These are phyloP conservation scores for Coryphaenoides rupestris DNA, from an alignment of 2,113 vertebrate species.

Conservation along the genomic window DNA sequence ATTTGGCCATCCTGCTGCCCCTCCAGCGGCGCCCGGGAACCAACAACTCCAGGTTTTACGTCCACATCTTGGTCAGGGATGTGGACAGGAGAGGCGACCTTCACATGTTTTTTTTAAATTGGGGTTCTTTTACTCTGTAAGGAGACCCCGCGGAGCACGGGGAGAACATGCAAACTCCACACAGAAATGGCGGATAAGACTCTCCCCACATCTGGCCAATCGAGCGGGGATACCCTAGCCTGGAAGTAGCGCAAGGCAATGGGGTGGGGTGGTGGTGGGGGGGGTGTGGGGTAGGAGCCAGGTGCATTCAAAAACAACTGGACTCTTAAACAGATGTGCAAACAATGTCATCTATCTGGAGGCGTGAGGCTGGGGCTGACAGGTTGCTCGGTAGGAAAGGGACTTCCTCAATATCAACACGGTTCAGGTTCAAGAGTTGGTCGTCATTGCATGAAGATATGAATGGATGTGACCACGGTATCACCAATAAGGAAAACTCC, in stretches of 20 bases:
- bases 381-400: slow-evolving; percentile 30
- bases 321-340: slow-evolving; percentile 47
- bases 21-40: too few relatives aligned
- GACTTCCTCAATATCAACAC: slow-evolving; percentile 24
- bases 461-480: neutral
- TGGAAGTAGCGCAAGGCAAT: neutral
- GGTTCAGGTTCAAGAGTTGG: slow-evolving; percentile 18
- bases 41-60: too few relatives aligned
- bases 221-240: slow-evolving; percentile 24
- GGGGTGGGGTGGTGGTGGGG: slow-evolving; percentile 26
- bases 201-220: slow-evolving; percentile 36
- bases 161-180: too few relatives aligned
- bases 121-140: too few relatives aligned
- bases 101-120: too few relatives aligned
- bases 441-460: slow-evolving; percentile 1
- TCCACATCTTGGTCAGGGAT: too few relatives aligned
- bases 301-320: slow-evolving; percentile 65
- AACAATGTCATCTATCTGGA: slow-evolving; percentile 38
- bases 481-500: neutral
- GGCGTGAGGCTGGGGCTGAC: slow-evolving; percentile 42
- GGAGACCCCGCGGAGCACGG: too few relatives aligned
- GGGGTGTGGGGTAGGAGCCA: slow-evolving; percentile 45
- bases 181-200: slow-evolving; percentile 27
- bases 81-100: too few relatives aligned
- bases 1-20: too few relatives aligned